phyloP scores from a whole-genome alignment of 2,888 invertebrate species.

The Pseudanteris insignis region DNA sequence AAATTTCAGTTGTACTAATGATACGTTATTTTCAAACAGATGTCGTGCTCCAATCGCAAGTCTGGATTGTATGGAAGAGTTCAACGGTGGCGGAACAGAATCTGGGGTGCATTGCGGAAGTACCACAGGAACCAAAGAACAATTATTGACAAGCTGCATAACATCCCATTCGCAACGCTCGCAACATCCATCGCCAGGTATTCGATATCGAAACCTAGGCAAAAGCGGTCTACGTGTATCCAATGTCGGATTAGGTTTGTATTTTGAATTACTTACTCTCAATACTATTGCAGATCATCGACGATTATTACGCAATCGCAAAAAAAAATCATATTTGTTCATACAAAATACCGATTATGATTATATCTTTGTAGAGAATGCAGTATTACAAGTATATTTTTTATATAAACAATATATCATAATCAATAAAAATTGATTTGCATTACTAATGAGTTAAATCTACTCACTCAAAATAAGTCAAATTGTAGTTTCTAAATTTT shows the following conservation, averaged over 20 bases:
- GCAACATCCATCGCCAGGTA: constrained; percentile 78
- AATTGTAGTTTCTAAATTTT: too few species aligned
- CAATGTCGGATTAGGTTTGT: constrained; percentile 84
- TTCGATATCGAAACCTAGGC: constrained; percentile 91
- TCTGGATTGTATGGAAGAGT: constrained; percentile 94
- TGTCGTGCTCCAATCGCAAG: constrained; percentile 93
- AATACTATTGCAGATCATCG: too few species aligned
- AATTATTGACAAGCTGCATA: constrained; percentile 67
- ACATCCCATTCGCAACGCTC: constrained; percentile 69
- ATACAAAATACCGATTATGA: too few species aligned
- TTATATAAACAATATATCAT: too few species aligned
- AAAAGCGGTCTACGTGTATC: constrained; percentile 95
- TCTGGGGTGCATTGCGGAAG: constrained; percentile 66
- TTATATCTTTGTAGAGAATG: too few species aligned
- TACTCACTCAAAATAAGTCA: too few species aligned
- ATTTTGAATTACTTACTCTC: too few species aligned
- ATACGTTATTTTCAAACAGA: constrained; percentile 66
- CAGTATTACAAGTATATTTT: too few species aligned
- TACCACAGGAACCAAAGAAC: constrained; percentile 69
- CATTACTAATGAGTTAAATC: too few species aligned
- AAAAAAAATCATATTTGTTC: constrained; percentile 18
- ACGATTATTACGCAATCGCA: too few species aligned
- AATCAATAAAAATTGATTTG: too few species aligned
- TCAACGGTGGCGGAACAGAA: constrained; percentile 72
- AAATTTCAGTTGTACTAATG: neutral